Evolutionary conservation across 2,888 invertebrate genomes (phyloP), one percentile per base, ranked within the genome.

Genomic region (Hyalella azteca): DNA sequence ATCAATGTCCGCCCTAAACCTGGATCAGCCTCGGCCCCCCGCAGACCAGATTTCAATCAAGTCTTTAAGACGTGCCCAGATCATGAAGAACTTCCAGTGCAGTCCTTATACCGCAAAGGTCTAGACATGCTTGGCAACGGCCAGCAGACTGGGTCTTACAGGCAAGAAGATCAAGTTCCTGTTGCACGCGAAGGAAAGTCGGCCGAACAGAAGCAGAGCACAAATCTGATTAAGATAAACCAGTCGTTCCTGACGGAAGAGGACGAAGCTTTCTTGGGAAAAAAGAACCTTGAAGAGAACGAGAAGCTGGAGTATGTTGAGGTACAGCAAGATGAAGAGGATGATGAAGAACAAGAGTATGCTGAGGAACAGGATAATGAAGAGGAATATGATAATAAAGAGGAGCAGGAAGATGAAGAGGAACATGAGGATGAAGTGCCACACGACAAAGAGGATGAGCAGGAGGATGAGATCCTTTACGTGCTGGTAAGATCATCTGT

Each of bases 301-400:
- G 26, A 26, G 29, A 54, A 22, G 29, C 54, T 29, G 5, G 22
- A 9, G 22, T 26, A 9, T 26, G 54, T 29, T 19, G 54, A 54
- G 78, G 79, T n/a, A n/a, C n/a, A n/a, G n/a, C n/a, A 79, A 32
- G 81, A 78, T 32, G 66, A 29, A 49, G 36, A 60, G n/a, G 73
- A 32, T 50, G 79, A 79, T 39, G 79, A 75, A n/a, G n/a, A n/a
- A n/a, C n/a, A 15, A 39, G 77, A 73, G 73, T 5, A n/a, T 32
- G 76, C 26, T 13, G 76, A 76, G 2, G 48, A 76, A 26, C 29
- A 76, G 26, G 45, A 76, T 26, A 22, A 76, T 45, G 76, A 48
- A 45, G 66, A 49, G 32, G 78, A 60, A 26, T 48, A 50, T 40
- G 75, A 78, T 13, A 76, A 73, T 76, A n/a, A n/a, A n/a, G 75